Base-by-base conservation (phyloP, 2,888 invertebrate species). In the Acanthacorydalis orientalis region DNA sequence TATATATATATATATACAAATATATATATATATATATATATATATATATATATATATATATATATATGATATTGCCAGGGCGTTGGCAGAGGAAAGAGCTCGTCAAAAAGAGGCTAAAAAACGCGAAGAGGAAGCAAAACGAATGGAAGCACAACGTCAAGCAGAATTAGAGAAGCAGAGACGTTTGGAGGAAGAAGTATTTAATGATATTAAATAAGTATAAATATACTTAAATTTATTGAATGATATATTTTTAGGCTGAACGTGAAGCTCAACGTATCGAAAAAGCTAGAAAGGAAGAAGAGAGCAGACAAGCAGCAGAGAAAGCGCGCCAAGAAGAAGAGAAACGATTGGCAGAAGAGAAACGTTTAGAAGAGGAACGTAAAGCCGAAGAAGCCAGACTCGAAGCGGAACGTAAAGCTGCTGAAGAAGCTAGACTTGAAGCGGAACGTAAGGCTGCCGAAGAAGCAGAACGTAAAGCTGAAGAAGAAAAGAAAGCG, bases 81-180 rank as follows among this genome's bases (percentile, higher is more conserved):
- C 69, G 47, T 61, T 68, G 52, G 74, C 69, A 51, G 77, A 75
- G 57, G 78, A 74, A 57, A 72, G 70, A 53, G 69, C 70, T 10
- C 69, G 65, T 53, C 71, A 71, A 48, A 72, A 73, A 53, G 73
- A 72, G 48, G 69, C 69, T 52, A 69, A 70, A 32, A 66, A 64
- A 51, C 68, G 64, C 54, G 74, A 73, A 9, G 70, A 70, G 55
- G 72, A 70, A 51, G 65, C 65, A 4, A 62, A 65, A 49, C 60
- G 63, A 46, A 74, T 74, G 1, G 75, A 75, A 57, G 61, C 72
- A 51, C 72, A 64, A 9, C 56, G 67, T 40, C 65, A 68, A 55
- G 68, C 68, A 51, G 63, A 65, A 48, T 55, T 65, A 35, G 69
- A 68, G 11, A 67, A 68, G 39, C 63, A 67, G 32, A 67, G 69